phyloP scores from a whole-genome alignment of 1,140 invertebrate species.

The Nebria ingens region DNA sequence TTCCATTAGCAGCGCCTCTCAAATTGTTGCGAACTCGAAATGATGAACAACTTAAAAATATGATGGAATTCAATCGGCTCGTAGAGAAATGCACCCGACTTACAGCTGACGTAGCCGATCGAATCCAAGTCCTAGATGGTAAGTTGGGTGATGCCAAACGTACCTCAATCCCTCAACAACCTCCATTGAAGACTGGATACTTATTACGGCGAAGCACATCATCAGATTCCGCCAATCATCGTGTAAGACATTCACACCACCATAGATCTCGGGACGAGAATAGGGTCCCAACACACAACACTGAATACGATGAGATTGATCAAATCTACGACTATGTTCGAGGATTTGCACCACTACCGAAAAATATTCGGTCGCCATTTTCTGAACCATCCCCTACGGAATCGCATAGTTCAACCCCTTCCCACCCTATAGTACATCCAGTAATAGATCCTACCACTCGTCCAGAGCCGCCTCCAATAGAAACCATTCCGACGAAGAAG shows the following conservation, averaged over 20 bases:
- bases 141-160: slow-evolving; percentile 57
- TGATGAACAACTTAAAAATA: slow-evolving; percentile 64
- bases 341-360: slow-evolving; percentile 79
- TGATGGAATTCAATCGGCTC: slow-evolving; percentile 70
- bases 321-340: slow-evolving; percentile 94
- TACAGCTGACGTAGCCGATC: slow-evolving; percentile 71
- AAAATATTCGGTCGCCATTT: slow-evolving; percentile 61
- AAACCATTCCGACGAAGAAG: slow-evolving; percentile 80
- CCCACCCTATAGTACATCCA: slow-evolving; percentile 38
- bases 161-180: slow-evolving; percentile 38
- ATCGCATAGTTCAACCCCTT: slow-evolving; percentile 42
- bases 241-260: slow-evolving; percentile 32
- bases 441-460: slow-evolving; percentile 45
- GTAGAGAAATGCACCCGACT: slow-evolving; percentile 69
- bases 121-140: slow-evolving; percentile 67
- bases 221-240: slow-evolving; percentile 54
- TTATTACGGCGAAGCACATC: slow-evolving; percentile 59
- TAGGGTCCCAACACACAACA: slow-evolving; percentile 46
- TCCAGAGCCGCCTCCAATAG: slow-evolving; percentile 80
- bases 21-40: slow-evolving; percentile 78
- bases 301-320: slow-evolving; percentile 92
- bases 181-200: slow-evolving; percentile 45
- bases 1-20: slow-evolving; percentile 75
- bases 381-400: slow-evolving; percentile 39
- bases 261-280: slow-evolving; percentile 39